Percentiles rank a stretch among this genome's conserved stretches.
Evolutionary conservation across 2,888 invertebrate species (phyloP).

Genomic region (Cetonia aurata): DNA sequence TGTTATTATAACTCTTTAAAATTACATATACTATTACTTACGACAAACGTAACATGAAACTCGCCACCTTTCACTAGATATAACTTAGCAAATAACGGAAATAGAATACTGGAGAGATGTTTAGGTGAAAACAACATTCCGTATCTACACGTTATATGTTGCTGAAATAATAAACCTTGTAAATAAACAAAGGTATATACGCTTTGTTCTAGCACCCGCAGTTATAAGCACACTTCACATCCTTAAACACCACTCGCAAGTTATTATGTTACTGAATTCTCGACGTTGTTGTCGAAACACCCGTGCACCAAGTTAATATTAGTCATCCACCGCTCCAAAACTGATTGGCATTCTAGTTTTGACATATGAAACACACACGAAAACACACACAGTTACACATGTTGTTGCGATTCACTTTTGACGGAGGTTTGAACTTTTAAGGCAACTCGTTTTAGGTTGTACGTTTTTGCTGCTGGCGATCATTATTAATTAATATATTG

Average conservation of each 20-base stretch:
- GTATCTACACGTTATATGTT: conserved; percentile 23
- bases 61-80: too few relatives aligned
- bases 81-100: too few relatives aligned
- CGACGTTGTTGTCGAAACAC: conserved; percentile 24
- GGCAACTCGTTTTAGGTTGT: neutral
- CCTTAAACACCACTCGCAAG: conserved; percentile 33
- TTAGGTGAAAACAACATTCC: conserved; percentile 39
- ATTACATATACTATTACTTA: too few relatives aligned
- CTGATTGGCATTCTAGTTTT: too few relatives aligned
- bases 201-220: conserved; percentile 44
- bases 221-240: conserved; percentile 43
- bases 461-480: conserved; percentile 9
- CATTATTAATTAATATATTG: neutral
- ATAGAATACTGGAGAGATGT: neutral
- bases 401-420: too few relatives aligned
- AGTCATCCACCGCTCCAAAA: too few relatives aligned
- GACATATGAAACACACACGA: too few relatives aligned
- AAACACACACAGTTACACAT: too few relatives aligned
- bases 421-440: too few relatives aligned
- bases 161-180: conserved; percentile 37
- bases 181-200: conserved; percentile 36
- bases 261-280: conserved; percentile 33
- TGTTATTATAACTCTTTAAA: too few relatives aligned
- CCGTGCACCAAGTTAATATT: conserved; percentile 27
- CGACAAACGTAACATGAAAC: too few relatives aligned